phyloP scores from a whole-genome alignment of 2,113 vertebrate genomes.

The Phasianus colchicus region DNA sequence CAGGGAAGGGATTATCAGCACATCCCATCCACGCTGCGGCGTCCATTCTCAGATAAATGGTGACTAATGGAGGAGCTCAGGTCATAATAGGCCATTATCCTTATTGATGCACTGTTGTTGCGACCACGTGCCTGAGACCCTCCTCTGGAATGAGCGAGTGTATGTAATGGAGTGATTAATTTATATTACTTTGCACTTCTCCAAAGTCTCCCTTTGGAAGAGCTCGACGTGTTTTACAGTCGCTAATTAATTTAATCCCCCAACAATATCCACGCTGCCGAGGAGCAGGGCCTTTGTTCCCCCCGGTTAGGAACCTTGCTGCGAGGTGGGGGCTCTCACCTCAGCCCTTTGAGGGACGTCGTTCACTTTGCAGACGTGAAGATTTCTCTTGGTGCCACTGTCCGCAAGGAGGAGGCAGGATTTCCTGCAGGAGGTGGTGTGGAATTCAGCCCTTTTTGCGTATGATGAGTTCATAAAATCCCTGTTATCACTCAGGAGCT shows the following conservation, averaged over 20 bases:
- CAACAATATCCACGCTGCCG: not conserved
- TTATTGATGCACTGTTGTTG: conserved; percentile 31
- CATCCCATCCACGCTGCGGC: not conserved
- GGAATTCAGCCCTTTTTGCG: not conserved
- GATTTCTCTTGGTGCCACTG: not conserved
- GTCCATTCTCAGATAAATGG: not conserved
- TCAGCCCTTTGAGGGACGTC: not conserved
- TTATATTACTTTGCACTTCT: conserved; percentile 52
- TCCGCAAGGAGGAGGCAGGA: not conserved
- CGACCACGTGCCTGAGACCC: not conserved
- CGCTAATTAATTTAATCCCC: conserved; percentile 11
- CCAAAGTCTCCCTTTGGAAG: conserved; percentile 53
- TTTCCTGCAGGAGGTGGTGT: not conserved
- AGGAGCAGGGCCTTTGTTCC: not conserved
- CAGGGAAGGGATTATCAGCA: not conserved
- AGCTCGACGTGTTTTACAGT: conserved; percentile 42
- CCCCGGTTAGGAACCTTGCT: not conserved
- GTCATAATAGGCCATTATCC: conserved; percentile 25
- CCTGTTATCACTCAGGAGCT: not conserved
- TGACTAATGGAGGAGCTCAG: not conserved
- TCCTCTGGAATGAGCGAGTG: conserved; percentile 25
- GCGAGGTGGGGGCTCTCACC: not conserved
- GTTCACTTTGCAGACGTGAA: not conserved
- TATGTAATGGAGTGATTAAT: conserved; percentile 50
- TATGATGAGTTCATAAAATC: not conserved